Base-by-base conservation (phyloP, 1,140 invertebrate genomes). In the Leptoteleia sp. region DNA sequence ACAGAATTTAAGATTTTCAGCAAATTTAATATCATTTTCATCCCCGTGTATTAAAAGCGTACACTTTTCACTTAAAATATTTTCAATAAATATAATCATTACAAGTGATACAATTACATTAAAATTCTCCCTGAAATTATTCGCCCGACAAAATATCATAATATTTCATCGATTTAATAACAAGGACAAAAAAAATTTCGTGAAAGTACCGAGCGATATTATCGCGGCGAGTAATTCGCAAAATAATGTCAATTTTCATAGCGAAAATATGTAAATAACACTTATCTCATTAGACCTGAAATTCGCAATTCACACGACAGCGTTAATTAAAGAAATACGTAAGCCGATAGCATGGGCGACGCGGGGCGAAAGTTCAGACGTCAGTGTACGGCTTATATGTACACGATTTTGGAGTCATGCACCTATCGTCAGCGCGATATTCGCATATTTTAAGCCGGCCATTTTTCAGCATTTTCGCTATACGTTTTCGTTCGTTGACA, bases 391-490 rank as follows among this genome's bases (percentile, higher is more conserved):
- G 64, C 67, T 81, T 73, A 77, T 81, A 79, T 54, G 78, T 76
- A 79, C 81, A 80, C 71, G 73, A 80, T 75, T 71, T 59, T 37
- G 25, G 65, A 75, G 70, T 65, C 64, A 61, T 75, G 82, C 82
- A 88, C 85, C 87, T 88, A 89, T 88, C 87, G 87, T 82, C 71
- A 77, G 38, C 79, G 78, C 80, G 84, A 87, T 86, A 87, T 59
- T 87, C 87, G 83, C 85, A 87, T 87, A 86, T 89, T 88, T 87
- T 86, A 88, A 89, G 87, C 87, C 79, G 81, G 76, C 82, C 85
- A 86, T 89, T 89, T 89, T 88, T 89, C 87, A 89, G 87, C 84
- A 89, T 89, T 89, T 88, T 79, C 79, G 80, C 80, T 85, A 77
- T 85, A 87, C 84, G 70, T 87, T 83, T 71, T 72, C 75, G 75